phyloP scores from a whole-genome alignment of 2,888 invertebrate genomes.

The Hymenopus coronatus region DNA sequence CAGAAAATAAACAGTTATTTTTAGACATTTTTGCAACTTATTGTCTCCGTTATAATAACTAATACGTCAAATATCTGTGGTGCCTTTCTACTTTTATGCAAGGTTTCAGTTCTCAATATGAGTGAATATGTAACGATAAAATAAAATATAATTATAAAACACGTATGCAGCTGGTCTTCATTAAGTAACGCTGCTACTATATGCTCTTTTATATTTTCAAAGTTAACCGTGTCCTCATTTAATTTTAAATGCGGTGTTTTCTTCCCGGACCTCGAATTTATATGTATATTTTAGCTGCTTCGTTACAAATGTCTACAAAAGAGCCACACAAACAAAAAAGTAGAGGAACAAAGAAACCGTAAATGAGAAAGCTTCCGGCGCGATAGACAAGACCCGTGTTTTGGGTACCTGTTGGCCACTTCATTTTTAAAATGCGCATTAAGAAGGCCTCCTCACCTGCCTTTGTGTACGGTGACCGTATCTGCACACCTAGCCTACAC shows the following conservation, averaged over 20 bases:
- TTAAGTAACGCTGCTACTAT: neutral
- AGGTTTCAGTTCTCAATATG: too few relatives aligned
- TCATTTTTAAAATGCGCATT: neutral
- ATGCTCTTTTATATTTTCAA: neutral
- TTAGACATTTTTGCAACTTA: too few relatives aligned
- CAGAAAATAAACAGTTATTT: too few relatives aligned
- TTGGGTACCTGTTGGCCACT: neutral
- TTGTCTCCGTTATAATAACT: too few relatives aligned
- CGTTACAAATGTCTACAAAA: neutral
- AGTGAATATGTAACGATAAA: too few relatives aligned
- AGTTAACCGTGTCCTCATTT: neutral
- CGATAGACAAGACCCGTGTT: neutral
- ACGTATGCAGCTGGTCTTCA: neutral
- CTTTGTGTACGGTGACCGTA: neutral
- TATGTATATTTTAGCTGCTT: neutral
- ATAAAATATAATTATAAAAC: too few relatives aligned
- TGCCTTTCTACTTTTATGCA: too few relatives aligned
- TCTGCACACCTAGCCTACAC: neutral
- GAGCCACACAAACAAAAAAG: neutral
- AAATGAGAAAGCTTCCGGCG: neutral
- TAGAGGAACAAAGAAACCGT: neutral
- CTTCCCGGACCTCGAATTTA: neutral
- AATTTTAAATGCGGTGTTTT: neutral
- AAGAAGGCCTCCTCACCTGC: neutral
- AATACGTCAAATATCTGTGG: too few relatives aligned